phyloP scores from a whole-genome alignment of 1,140 invertebrate species.

The Drosophila setifemur region DNA sequence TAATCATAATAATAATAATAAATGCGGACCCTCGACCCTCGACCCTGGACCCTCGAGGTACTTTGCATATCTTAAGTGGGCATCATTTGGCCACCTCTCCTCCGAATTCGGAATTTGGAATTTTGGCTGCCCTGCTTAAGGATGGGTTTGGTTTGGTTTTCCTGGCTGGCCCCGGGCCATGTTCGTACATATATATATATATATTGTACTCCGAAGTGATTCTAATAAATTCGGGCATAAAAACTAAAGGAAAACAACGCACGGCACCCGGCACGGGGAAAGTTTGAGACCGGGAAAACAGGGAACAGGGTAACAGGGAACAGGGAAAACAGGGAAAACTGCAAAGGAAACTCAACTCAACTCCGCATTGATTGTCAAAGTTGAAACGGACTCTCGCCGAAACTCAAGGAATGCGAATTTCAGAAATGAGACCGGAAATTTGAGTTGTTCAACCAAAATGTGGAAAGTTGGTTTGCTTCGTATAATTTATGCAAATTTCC shows the following conservation, averaged over 20 bases:
- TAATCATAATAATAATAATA: constrained; percentile 16
- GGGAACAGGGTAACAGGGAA: background rate
- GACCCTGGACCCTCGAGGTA: constrained; percentile 1
- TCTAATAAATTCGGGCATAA: constrained; percentile 16
- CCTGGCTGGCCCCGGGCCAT: background rate
- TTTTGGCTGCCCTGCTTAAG: constrained; percentile 17
- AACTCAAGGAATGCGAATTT: background rate
- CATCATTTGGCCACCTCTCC: constrained; percentile 22
- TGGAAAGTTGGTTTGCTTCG: background rate
- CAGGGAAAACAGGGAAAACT: background rate
- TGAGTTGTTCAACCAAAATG: constrained; percentile 20
- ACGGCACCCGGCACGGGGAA: background rate
- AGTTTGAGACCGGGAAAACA: background rate
- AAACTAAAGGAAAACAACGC: constrained; percentile 7
- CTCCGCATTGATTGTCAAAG: constrained; percentile 20
- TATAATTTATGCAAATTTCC: constrained; percentile 7
- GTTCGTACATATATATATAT: background rate
- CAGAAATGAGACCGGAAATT: constrained; percentile 4
- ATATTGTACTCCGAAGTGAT: background rate
- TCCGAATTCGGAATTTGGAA: constrained; percentile 22
- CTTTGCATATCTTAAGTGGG: constrained; percentile 61
- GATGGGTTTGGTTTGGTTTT: no score
- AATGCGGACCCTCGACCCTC: background rate
- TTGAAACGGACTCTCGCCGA: background rate
- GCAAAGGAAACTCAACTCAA: background rate